These are phyloP conservation scores for Leptinotarsa tumamoca DNA, from an alignment of 2,888 invertebrate species.

Conservation along the genomic window DNA sequence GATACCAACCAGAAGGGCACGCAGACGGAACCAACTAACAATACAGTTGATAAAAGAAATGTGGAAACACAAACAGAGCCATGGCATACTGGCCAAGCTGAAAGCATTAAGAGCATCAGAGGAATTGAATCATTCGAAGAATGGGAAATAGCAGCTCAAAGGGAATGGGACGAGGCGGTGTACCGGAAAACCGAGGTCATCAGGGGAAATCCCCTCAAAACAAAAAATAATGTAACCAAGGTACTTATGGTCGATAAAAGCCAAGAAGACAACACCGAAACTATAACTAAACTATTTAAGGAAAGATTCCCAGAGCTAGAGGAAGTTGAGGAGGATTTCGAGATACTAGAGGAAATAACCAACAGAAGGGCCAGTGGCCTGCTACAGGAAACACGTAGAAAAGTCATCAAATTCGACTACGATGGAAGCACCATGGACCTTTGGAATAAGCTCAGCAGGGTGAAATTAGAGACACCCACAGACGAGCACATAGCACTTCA, in stretches of 20 bases:
- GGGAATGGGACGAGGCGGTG: neutral
- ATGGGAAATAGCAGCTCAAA: neutral
- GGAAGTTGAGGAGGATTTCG: neutral
- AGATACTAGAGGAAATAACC: constrained; percentile 19
- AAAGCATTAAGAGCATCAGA: too few relatives aligned
- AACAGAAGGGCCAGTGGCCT: neutral
- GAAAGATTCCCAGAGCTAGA: constrained; percentile 20
- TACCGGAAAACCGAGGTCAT: constrained; percentile 8
- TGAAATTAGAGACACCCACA: neutral
- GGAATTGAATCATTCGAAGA: neutral
- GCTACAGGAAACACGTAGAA: neutral
- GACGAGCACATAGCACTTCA: constrained; percentile 8
- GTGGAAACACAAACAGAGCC: too few relatives aligned
- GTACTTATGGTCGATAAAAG: constrained; percentile 7
- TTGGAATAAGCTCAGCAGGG: neutral
- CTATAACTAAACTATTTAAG: neutral
- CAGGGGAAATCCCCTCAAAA: constrained; percentile 8
- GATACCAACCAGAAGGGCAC: too few relatives aligned
- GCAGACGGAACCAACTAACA: too few relatives aligned
- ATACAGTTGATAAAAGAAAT: too few relatives aligned
- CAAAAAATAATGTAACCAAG: constrained; percentile 1
- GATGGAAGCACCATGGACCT: constrained; percentile 2
- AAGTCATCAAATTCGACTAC: constrained; percentile 11
- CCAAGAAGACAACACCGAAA: neutral
- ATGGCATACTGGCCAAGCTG: too few relatives aligned